Conservation (phyloP, 1,140 invertebrate genomes). For the Caenorhabditis inopinata region DNA sequence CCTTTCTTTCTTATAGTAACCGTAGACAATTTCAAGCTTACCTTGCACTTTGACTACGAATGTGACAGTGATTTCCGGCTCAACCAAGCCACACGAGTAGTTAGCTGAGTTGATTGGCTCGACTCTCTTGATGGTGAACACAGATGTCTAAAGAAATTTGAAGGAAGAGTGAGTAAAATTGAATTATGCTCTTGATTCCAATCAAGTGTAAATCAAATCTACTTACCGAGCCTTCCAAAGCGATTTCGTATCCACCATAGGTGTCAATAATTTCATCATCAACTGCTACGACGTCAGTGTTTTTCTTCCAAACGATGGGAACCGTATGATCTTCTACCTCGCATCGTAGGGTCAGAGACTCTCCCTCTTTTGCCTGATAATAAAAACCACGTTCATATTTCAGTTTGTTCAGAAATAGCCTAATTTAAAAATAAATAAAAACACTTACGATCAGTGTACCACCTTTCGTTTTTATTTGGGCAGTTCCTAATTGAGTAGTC, state of each 20-base stretch:
- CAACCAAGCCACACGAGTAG: conserved; percentile 28
- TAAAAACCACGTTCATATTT: too few species aligned
- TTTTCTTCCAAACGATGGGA: not conserved
- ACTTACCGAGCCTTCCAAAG: conserved; percentile 12
- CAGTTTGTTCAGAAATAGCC: too few species aligned
- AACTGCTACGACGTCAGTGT: not conserved
- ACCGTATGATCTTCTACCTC: not conserved
- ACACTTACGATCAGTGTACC: not conserved
- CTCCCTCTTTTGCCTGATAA: conserved; percentile 7
- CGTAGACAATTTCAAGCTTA: not conserved
- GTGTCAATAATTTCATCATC: conserved; percentile 7
- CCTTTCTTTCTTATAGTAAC: not conserved
- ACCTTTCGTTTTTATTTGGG: conserved; percentile 17
- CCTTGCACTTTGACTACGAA: conserved; percentile 30
- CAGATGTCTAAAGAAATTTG: conserved; percentile 8
- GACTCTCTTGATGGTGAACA: conserved; percentile 30
- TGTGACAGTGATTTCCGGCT: conserved; percentile 20
- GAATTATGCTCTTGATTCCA: not conserved
- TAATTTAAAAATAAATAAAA: too few species aligned
- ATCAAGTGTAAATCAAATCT: not conserved
- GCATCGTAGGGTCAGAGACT: not conserved
- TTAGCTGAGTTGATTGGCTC: conserved; percentile 38
- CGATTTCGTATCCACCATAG: conserved; percentile 9
- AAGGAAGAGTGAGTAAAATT: not conserved
- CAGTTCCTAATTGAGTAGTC: too few species aligned